These are phyloP conservation scores for Sorex fumeus DNA, from an alignment of 2,113 vertebrate species.

Conservation along the genomic window DNA sequence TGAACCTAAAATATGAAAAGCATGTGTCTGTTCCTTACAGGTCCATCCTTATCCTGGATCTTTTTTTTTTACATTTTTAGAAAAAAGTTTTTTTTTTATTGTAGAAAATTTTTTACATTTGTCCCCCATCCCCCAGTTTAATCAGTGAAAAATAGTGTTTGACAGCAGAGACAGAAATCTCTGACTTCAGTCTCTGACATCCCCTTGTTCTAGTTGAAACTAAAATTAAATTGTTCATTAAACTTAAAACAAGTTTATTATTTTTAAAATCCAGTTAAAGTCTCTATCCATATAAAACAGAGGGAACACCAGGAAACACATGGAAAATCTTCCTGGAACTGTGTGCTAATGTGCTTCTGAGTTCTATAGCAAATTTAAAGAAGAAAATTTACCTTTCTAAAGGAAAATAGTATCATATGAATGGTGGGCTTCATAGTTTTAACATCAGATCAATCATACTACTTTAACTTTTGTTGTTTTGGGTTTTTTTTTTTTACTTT, in stretches of 20 bases:
- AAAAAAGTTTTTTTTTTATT: no score
- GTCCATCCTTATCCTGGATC: no score
- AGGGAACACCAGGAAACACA: not conserved
- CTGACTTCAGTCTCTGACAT: not conserved
- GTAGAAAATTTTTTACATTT: no score
- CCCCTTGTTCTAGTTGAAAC: not conserved
- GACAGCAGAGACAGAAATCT: not conserved
- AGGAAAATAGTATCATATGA: not conserved
- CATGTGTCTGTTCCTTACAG: no score
- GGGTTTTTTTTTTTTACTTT: no score
- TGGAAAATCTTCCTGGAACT: not conserved
- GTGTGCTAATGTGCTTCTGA: not conserved
- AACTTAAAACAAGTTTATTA: no score
- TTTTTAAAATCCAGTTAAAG: not conserved
- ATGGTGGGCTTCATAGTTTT: not conserved
- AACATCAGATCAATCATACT: not conserved
- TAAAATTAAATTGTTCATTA: not conserved
- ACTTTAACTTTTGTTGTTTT: no score
- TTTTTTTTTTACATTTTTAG: no score
- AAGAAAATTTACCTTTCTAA: not conserved
- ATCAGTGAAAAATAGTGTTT: not conserved
- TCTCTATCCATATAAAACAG: not conserved
- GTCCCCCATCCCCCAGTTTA: not conserved
- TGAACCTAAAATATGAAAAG: no score
- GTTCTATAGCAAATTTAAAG: not conserved